A percentile compares a stretch with the other conserved stretches of the same genome.
Conservation (phyloP, 2,888 invertebrate genomes). For the Pogonocherus hispidulus region DNA sequence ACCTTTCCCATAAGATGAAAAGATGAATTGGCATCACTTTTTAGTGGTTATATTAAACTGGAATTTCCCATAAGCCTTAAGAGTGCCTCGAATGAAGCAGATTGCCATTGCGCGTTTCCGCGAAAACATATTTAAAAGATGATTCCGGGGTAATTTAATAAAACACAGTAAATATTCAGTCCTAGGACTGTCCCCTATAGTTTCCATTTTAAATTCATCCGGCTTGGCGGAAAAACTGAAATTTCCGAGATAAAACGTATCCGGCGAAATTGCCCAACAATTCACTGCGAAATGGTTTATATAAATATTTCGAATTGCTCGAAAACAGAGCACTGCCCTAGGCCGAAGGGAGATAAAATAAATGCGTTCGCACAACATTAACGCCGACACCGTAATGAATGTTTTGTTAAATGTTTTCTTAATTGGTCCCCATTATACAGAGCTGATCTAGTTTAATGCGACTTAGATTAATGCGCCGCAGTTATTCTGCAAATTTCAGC, state of each 20-base stretch:
- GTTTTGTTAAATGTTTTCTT: slow-evolving; percentile 55
- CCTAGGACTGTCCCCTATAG: slow-evolving; percentile 1
- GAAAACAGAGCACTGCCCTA: slow-evolving; percentile 42
- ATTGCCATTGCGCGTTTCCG: neutral
- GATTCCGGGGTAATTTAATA: neutral
- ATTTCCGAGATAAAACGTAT: slow-evolving; percentile 19
- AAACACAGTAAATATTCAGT: slow-evolving; percentile 13
- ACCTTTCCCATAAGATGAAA: neutral
- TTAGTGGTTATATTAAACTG: neutral
- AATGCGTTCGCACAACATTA: slow-evolving; percentile 52
- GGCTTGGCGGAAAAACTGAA: neutral
- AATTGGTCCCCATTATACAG: slow-evolving; percentile 53
- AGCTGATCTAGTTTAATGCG: slow-evolving; percentile 51
- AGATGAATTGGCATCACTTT: neutral
- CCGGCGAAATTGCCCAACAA: slow-evolving; percentile 24
- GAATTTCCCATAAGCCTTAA: neutral
- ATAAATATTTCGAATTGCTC: slow-evolving; percentile 47
- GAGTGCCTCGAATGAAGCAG: neutral
- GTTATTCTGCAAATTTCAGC: slow-evolving; percentile 28
- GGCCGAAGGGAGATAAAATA: slow-evolving; percentile 48
- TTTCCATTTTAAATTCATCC: slow-evolving; percentile 3
- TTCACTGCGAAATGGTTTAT: slow-evolving; percentile 39
- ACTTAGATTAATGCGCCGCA: slow-evolving; percentile 41
- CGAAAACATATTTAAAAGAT: slow-evolving; percentile 9
- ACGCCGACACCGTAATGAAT: slow-evolving; percentile 52